Conservation (phyloP, 2,113 vertebrate genomes). For the Cettia cetti region DNA sequence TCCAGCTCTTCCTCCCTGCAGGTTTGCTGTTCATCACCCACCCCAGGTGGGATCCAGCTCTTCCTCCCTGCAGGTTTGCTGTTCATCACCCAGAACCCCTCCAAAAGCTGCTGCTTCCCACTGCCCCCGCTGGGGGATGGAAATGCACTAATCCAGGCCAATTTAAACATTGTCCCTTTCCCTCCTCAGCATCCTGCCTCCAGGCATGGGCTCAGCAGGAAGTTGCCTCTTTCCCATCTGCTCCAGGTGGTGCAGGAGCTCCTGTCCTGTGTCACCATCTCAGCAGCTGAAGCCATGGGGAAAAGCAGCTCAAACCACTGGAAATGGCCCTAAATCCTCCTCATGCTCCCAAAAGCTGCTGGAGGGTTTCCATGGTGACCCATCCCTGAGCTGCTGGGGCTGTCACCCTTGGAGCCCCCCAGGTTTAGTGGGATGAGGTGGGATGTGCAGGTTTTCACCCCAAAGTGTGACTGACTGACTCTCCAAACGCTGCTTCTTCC, state of each 20-base stretch:
- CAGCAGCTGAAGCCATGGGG: accelerated
- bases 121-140: background rate
- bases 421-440: background rate
- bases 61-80: background rate
- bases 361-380: accelerated
- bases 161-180: background rate
- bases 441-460: background rate
- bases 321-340: background rate
- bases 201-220: background rate
- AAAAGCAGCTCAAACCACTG: accelerated
- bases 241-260: background rate
- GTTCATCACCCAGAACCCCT: background rate
- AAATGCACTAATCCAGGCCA: background rate
- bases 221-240: background rate
- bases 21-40: background rate
- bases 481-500: background rate
- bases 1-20: background rate
- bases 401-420: background rate
- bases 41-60: background rate
- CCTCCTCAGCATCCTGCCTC: background rate
- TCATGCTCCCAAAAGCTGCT: background rate
- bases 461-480: accelerated
- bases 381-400: background rate
- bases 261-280: background rate
- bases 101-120: background rate